phyloP scores from a whole-genome alignment of 1,140 invertebrate genomes.

The Neodiprion fabricii region DNA sequence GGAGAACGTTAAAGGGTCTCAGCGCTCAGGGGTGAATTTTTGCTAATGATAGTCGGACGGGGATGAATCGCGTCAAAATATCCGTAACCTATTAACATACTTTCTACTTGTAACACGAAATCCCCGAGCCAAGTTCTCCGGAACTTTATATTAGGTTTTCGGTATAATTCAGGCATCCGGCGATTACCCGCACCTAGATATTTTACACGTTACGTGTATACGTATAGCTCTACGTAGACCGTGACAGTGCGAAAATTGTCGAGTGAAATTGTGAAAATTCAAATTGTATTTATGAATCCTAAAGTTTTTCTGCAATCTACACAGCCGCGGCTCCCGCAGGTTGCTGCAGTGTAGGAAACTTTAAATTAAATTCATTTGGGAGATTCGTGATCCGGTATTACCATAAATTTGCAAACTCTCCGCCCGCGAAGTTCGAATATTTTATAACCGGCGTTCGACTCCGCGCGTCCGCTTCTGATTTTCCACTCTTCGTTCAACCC shows the following conservation, averaged over 20 bases:
- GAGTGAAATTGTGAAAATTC: conserved; percentile 29
- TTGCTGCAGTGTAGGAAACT: conserved; percentile 39
- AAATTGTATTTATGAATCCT: conserved; percentile 49
- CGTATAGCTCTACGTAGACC: not conserved
- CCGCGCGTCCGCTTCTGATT: not conserved
- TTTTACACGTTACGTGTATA: not conserved
- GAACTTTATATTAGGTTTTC: conserved; percentile 14
- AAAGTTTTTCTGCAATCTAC: conserved; percentile 43
- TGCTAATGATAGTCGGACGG: not conserved
- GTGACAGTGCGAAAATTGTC: conserved; percentile 9
- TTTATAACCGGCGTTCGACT: conserved; percentile 37
- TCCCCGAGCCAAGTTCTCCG: not conserved
- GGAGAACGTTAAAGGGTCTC: not conserved
- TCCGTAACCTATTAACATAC: conserved; percentile 17
- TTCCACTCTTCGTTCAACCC: conserved; percentile 9
- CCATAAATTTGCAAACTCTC: conserved; percentile 50
- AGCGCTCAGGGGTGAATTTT: not conserved
- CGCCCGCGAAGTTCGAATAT: conserved; percentile 43
- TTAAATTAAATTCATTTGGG: conserved; percentile 53
- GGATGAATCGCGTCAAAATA: not conserved
- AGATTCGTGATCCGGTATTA: conserved; percentile 49
- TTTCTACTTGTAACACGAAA: conserved; percentile 9
- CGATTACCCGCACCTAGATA: not conserved
- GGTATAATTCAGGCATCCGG: not conserved
- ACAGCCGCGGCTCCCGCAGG: not conserved